Evolutionary conservation across 2,888 invertebrate genomes (phyloP).

Genomic region (Oxystoma pomonae): DNA sequence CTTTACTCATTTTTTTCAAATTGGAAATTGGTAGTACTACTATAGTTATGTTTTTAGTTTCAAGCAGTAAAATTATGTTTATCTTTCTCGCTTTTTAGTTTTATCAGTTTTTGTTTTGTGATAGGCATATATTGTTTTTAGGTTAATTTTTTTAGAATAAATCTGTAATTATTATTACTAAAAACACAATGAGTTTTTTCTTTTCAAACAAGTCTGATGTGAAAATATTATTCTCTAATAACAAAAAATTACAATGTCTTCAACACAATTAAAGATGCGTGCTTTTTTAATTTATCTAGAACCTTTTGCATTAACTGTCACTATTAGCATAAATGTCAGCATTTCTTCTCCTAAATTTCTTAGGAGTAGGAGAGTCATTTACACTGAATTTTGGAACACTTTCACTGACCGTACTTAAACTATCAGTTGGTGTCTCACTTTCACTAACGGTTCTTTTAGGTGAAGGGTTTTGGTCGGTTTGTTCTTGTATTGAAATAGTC

Average conservation of each 20-base stretch:
- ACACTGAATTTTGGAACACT: neutral
- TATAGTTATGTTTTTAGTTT: neutral
- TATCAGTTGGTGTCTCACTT: neutral
- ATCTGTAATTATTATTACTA: conserved; percentile 8
- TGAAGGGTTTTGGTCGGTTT: neutral
- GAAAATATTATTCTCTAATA: conserved; percentile 4
- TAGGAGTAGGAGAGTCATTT: conserved; percentile 29
- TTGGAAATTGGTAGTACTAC: neutral
- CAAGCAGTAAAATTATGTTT: neutral
- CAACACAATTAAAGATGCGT: neutral
- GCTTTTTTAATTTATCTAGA: neutral
- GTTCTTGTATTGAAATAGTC: neutral
- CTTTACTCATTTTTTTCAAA: neutral
- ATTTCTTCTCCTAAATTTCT: conserved; percentile 49
- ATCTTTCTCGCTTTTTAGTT: neutral
- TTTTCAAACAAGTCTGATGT: too few species aligned
- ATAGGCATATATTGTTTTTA: neutral
- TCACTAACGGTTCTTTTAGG: conserved; percentile 13
- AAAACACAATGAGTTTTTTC: neutral
- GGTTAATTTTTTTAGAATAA: neutral
- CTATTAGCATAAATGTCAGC: conserved; percentile 40
- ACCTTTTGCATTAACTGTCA: conserved; percentile 10
- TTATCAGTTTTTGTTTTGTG: neutral
- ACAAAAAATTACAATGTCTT: neutral
- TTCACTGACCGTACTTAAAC: neutral